Conservation (phyloP, 2,888 invertebrate species). For the Meghimatium bilineatum region DNA sequence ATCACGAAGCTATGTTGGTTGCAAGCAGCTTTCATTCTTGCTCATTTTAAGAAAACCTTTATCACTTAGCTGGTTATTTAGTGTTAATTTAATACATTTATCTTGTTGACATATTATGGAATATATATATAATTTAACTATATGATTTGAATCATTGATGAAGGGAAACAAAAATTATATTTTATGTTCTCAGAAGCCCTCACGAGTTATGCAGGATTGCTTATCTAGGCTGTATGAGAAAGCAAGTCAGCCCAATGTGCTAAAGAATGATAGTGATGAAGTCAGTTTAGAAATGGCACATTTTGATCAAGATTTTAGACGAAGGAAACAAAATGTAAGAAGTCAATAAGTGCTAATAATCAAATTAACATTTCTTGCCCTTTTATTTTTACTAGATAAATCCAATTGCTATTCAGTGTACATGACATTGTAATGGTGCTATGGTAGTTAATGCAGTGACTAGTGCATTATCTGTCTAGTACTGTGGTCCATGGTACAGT, state of each 20-base stretch:
- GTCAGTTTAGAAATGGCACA: slow-evolving; percentile 79
- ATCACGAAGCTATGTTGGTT: too few relatives aligned
- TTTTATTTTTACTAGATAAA: neutral
- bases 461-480: too few relatives aligned
- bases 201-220: slow-evolving; percentile 87
- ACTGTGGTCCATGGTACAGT: too few relatives aligned
- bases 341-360: neutral
- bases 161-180: too few relatives aligned
- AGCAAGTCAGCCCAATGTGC: slow-evolving; percentile 66
- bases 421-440: neutral
- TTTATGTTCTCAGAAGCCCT: slow-evolving; percentile 81
- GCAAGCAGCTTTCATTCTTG: too few relatives aligned
- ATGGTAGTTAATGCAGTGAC: too few relatives aligned
- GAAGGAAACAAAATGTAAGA: slow-evolving; percentile 86
- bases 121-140: too few relatives aligned
- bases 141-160: too few relatives aligned
- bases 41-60: too few relatives aligned
- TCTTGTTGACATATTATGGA: too few relatives aligned
- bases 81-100: too few relatives aligned
- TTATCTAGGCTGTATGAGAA: slow-evolving; percentile 86
- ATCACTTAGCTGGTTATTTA: too few relatives aligned
- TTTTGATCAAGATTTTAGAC: slow-evolving; percentile 88
- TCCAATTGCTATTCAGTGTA: neutral
- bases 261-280: slow-evolving; percentile 62
- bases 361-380: neutral